Evolutionary conservation across 1,140 invertebrate genomes (phyloP).

Genomic region (Zaprionus davidi): DNA sequence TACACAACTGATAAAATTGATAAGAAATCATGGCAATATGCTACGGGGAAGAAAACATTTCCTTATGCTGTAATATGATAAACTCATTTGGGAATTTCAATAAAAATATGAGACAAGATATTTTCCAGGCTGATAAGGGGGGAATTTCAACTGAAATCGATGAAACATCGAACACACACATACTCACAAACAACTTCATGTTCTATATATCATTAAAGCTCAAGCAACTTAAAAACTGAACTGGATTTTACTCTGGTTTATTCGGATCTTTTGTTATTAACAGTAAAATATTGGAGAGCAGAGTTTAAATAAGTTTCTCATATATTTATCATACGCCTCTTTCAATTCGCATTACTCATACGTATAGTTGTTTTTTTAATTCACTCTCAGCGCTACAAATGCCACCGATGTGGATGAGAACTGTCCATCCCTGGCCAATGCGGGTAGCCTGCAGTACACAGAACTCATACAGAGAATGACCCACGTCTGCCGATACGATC

Average conservation of each 20-base stretch:
- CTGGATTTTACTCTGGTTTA: too few species aligned
- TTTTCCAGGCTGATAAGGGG: background rate
- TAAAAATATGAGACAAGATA: background rate
- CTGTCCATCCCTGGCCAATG: slow-evolving; percentile 67
- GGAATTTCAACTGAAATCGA: background rate
- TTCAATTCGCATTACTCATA: slow-evolving; percentile 20
- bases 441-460: slow-evolving; percentile 65
- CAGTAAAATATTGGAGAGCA: too few species aligned
- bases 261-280: too few species aligned
- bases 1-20: slow-evolving; percentile 49
- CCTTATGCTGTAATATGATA: slow-evolving; percentile 42
- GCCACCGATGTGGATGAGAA: slow-evolving; percentile 59
- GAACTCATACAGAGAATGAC: slow-evolving; percentile 77
- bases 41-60: slow-evolving; percentile 20
- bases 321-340: slow-evolving; percentile 25
- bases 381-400: slow-evolving; percentile 45
- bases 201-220: too few species aligned
- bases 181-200: too few species aligned
- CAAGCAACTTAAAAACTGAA: too few species aligned
- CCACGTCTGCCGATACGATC: slow-evolving; percentile 80
- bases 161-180: background rate
- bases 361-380: background rate
- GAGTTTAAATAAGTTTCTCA: background rate
- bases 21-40: slow-evolving; percentile 41
- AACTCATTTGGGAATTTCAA: slow-evolving; percentile 23